These are phyloP conservation scores for Erinaceus europaeus DNA, from an alignment of 2,113 vertebrate genomes.

Conservation along the genomic window DNA sequence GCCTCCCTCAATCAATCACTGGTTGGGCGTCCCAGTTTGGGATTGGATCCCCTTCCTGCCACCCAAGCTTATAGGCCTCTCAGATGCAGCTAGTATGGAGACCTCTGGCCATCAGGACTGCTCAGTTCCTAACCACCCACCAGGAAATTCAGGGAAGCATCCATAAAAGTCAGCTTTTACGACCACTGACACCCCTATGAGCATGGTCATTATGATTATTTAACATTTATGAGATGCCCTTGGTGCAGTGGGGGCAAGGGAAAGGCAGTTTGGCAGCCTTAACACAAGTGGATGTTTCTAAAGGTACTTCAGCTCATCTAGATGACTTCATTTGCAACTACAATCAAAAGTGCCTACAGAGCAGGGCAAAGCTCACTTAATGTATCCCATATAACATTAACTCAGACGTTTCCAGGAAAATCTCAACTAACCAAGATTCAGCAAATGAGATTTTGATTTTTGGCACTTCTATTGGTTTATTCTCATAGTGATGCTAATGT, in stretches of 20 bases:
- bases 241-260: not conserved
- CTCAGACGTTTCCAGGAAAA: not conserved
- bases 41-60: slow-evolving; percentile 54
- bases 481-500: not conserved
- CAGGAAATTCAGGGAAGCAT: slow-evolving; percentile 52
- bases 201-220: slow-evolving; percentile 62
- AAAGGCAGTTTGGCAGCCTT: slow-evolving; percentile 60
- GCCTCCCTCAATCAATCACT: slow-evolving; percentile 70
- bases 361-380: not conserved
- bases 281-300: slow-evolving; percentile 53
- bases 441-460: not conserved
- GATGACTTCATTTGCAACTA: slow-evolving; percentile 23
- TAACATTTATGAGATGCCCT: slow-evolving; percentile 67
- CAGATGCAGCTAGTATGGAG: slow-evolving; percentile 53
- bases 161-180: slow-evolving; percentile 71
- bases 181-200: slow-evolving; percentile 52
- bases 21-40: slow-evolving; percentile 36
- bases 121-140: slow-evolving; percentile 64
- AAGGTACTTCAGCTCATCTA: slow-evolving; percentile 22
- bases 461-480: not conserved
- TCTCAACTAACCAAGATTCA: not conserved
- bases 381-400: not conserved
- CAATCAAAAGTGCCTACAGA: not conserved
- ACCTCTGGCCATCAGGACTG: slow-evolving; percentile 49
- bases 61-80: slow-evolving; percentile 63